A percentile compares a stretch with the other conserved stretches of the same genome.
Evolutionary conservation across 2,797 vertebrate species (phyloP).

Genomic region (Gambusia yucatana): DNA sequence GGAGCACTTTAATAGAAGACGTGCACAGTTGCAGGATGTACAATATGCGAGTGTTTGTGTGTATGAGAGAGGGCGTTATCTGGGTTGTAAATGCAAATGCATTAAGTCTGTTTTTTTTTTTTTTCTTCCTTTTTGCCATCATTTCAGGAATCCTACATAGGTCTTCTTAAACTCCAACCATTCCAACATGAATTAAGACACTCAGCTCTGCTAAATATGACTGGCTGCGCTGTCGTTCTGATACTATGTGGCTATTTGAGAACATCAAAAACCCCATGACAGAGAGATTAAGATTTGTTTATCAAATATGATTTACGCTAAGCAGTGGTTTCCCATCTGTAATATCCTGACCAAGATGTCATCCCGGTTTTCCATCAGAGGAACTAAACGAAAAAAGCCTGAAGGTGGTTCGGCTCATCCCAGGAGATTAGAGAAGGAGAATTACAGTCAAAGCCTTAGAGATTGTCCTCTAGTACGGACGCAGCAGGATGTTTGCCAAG

Average conservation of each 20-base stretch:
- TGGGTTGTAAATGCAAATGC: slow-evolving; percentile 74
- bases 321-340: slow-evolving; percentile 19
- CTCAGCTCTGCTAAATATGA: slow-evolving; percentile 65
- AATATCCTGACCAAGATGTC: slow-evolving; percentile 33
- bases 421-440: slow-evolving; percentile 1
- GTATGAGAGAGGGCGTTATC: slow-evolving; percentile 42
- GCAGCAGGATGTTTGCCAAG: background rate
- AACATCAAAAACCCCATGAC: slow-evolving; percentile 24
- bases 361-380: slow-evolving; percentile 5
- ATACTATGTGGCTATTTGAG: slow-evolving; percentile 41
- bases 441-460: slow-evolving; percentile 6
- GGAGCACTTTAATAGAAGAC: slow-evolving; percentile 77
- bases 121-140: slow-evolving; percentile 45
- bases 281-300: slow-evolving; percentile 38
- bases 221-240: slow-evolving; percentile 42
- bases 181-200: slow-evolving; percentile 71
- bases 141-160: slow-evolving; percentile 56
- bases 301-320: slow-evolving; percentile 21
- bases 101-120: slow-evolving; percentile 63
- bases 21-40: slow-evolving; percentile 44
- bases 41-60: slow-evolving; percentile 26
- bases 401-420: slow-evolving; percentile 3
- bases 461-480: background rate
- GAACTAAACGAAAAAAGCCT: background rate
- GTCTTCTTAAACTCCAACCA: slow-evolving; percentile 64